phyloP scores from a whole-genome alignment of 2,113 vertebrate genomes.

The Scopus umbretta region DNA sequence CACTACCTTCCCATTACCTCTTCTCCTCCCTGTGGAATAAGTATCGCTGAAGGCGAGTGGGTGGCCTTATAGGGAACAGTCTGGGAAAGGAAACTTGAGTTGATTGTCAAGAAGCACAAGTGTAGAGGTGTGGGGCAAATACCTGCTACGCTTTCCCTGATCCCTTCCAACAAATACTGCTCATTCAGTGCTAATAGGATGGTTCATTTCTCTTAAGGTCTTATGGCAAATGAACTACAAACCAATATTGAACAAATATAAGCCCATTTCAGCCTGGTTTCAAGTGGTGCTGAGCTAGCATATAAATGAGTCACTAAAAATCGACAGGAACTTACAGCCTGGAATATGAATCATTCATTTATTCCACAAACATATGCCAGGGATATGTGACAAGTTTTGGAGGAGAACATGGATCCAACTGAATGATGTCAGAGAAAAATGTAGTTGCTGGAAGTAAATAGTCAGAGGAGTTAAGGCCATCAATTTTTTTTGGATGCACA shows the following conservation, averaged over 20 bases:
- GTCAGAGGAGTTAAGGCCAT: background rate
- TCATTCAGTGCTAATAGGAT: background rate
- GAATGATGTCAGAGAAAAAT: background rate
- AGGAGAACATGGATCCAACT: background rate
- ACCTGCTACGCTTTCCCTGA: accelerated
- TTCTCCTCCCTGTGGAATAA: too few species aligned
- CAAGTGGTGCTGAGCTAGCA: conserved; percentile 32
- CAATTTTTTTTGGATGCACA: accelerated
- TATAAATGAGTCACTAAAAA: conserved; percentile 28
- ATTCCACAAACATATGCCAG: background rate
- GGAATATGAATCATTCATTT: conserved; percentile 9
- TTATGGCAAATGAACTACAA: background rate
- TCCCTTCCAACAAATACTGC: background rate
- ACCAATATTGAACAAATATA: background rate
- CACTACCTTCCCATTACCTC: too few species aligned
- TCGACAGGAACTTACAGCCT: conserved; percentile 29
- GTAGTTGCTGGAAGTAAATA: background rate
- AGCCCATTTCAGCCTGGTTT: background rate
- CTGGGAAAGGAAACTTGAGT: background rate
- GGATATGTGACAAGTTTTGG: background rate
- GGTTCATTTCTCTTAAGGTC: background rate
- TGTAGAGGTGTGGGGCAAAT: background rate
- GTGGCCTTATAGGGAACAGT: background rate
- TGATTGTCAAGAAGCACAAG: background rate
- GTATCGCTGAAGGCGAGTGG: too few species aligned